Conservation (phyloP, 2,113 vertebrate genomes). For the Grammomys dolichurus region DNA sequence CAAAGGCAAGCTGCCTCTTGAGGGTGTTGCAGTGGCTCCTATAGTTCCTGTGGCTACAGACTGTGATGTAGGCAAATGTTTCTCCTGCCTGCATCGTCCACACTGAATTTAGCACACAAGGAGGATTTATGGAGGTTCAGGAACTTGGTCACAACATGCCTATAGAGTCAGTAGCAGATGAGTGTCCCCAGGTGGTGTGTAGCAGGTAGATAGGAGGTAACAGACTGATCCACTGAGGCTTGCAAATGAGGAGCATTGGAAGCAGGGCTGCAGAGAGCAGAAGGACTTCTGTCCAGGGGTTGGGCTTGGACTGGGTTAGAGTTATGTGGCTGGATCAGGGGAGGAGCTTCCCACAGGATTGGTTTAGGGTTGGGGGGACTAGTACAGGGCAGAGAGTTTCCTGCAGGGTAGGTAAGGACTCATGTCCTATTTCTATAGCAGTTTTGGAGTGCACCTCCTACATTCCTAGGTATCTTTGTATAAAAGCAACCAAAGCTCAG, state of each 20-base stretch:
- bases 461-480: not conserved
- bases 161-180: not conserved
- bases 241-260: not conserved
- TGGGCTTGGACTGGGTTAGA: not conserved
- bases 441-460: not conserved
- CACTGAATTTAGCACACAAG: not conserved
- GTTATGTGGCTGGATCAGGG: not conserved
- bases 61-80: accelerated
- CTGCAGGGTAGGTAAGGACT: not conserved
- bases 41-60: not conserved
- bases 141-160: not conserved
- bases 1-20: not conserved
- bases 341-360: not conserved
- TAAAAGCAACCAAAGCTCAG: not conserved
- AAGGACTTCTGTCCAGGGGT: not conserved
- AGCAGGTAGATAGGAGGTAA: not conserved
- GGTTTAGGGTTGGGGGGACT: not conserved
- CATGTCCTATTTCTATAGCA: not conserved
- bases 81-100: accelerated
- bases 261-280: too few species aligned
- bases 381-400: not conserved
- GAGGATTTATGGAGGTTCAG: not conserved
- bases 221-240: not conserved
- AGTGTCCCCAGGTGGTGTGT: not conserved
- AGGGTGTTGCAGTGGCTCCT: not conserved